Evolutionary conservation across 2,797 vertebrate genomes (phyloP), one percentile per base, ranked within the genome.

Genomic region (Ceyx erithaca): DNA sequence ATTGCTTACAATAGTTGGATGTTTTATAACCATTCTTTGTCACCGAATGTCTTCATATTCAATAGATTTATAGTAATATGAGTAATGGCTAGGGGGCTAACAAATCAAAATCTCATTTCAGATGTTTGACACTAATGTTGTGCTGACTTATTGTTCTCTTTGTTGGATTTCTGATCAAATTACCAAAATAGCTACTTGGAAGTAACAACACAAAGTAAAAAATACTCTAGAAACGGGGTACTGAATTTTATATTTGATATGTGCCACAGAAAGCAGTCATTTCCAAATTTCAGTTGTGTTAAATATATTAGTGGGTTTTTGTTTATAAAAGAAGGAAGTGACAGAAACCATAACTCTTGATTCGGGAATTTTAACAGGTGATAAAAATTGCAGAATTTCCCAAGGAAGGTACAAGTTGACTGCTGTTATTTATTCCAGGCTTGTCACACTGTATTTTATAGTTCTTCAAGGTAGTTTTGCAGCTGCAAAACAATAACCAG

Each of bases 31-130:
- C 82, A 49, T 97, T 97, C 92, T 92, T 97, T 26, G 85, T 93
- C 97, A 95, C 94, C 94, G 95, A 91, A 97, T 94, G 96, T 98
- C 97, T 98, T 97, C 97, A 90, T 97, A 96, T 96, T 96, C 92
- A 94, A 89, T 91, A 85, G 97, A 98, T 98, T 98, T 97, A 97
- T 97, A 97, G 95, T 96, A 97, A 97, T 97, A 90, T 96, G 95
- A 97, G 96, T 97, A 97, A 98, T 97, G 91, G 97, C 92, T 97
- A 86, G 94, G 97, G 96, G 97, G 93, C 94, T 97, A 97, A 98
- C 98, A 98, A 98, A 98, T 98, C 98, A 98, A 98, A 98, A 98
- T 98, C 97, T 98, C 97, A 98, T 99, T 98, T 98, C 95, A 94
- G 96, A 98, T 96, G 96, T 97, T 97, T 97, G 98, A 98, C 98